Percentiles rank a stretch among this genome's conserved stretches.
Evolutionary conservation across 2,113 vertebrate genomes (phyloP).

Genomic region (Raja brachyura): DNA sequence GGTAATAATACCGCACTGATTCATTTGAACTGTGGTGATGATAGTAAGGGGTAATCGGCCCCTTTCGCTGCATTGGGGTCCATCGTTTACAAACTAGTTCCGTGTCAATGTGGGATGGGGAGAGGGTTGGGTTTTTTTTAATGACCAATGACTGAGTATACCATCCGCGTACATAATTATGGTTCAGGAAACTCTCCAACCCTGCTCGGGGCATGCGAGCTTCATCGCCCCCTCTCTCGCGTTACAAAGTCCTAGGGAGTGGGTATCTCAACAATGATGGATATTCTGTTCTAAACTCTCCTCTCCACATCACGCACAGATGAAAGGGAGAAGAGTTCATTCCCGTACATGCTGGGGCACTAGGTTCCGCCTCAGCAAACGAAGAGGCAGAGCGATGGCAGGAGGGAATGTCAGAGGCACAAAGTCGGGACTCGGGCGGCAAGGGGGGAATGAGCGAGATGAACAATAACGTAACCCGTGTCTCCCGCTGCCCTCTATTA

Average conservation of each 20-base stretch:
- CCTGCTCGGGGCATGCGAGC: background rate
- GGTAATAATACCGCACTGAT: slow-evolving; percentile 28
- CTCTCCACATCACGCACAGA: background rate
- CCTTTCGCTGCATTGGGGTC: background rate
- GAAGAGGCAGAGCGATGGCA: background rate
- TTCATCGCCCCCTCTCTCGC: background rate
- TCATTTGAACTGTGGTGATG: background rate
- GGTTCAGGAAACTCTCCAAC: background rate
- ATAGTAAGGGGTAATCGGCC: background rate
- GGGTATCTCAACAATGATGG: background rate
- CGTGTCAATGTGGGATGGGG: background rate
- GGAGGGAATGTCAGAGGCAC: background rate
- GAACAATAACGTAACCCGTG: background rate
- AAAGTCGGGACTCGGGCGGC: background rate
- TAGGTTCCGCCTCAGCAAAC: background rate
- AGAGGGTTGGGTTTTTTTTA: background rate
- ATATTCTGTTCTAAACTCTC: too few species aligned
- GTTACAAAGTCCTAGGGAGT: background rate
- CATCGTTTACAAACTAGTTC: background rate
- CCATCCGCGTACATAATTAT: background rate
- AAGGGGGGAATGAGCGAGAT: background rate
- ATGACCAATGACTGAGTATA: background rate
- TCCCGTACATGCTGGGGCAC: too few species aligned
- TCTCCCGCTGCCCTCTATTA: background rate
- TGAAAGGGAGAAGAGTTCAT: background rate